These are phyloP conservation scores for Trogon melanurus DNA, from an alignment of 2,113 vertebrate genomes.

Conservation along the genomic window DNA sequence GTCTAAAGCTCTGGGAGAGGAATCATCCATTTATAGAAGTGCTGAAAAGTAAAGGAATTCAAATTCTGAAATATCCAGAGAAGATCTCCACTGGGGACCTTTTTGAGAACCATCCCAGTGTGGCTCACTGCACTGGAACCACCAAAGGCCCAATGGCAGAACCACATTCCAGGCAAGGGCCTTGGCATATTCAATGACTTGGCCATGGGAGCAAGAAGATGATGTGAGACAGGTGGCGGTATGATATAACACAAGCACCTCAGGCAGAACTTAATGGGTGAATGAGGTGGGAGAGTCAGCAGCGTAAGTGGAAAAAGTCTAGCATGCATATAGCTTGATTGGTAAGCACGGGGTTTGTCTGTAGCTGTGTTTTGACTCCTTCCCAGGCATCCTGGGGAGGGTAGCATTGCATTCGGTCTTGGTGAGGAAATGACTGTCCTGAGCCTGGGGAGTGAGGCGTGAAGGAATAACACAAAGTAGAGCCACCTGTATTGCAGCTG, in stretches of 20 bases:
- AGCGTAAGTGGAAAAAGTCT: background rate
- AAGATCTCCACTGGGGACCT: too few relatives aligned
- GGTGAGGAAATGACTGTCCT: background rate
- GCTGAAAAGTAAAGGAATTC: background rate
- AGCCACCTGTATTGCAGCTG: background rate
- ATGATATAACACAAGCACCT: background rate
- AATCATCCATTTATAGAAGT: background rate
- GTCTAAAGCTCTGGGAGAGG: background rate
- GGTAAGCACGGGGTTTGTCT: background rate
- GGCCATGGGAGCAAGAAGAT: accelerated
- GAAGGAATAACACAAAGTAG: background rate
- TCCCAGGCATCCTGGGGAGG: background rate
- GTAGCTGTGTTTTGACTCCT: background rate
- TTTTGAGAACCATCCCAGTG: background rate
- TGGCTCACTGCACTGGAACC: background rate
- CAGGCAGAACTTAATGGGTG: background rate
- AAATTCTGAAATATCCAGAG: background rate
- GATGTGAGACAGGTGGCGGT: background rate
- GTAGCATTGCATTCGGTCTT: background rate
- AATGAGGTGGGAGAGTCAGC: background rate
- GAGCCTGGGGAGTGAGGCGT: background rate
- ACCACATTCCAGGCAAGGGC: slow-evolving; percentile 5
- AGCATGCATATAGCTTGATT: background rate
- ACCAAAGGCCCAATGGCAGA: background rate
- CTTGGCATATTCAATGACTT: background rate